Conservation (phyloP, 2,113 vertebrate species). For the Dunckerocampus dactyliophorus region DNA sequence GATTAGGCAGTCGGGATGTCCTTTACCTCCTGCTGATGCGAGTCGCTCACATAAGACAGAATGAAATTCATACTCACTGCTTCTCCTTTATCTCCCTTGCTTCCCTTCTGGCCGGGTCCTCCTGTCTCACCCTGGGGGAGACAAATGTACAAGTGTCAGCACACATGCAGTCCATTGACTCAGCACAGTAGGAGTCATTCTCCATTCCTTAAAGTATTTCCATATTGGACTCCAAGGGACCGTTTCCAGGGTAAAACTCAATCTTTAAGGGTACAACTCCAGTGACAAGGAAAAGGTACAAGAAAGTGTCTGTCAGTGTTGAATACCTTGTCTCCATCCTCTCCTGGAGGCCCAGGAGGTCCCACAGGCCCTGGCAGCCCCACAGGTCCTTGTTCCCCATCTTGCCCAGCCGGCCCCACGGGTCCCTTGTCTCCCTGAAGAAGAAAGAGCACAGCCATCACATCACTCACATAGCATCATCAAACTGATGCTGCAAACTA, state of each 20-base stretch:
- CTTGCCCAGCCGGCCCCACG: conserved; percentile 76
- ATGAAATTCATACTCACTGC: conserved; percentile 67
- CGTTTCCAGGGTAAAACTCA: no score
- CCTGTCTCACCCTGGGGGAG: conserved; percentile 81
- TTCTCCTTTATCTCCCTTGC: conserved; percentile 89
- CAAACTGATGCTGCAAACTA: conserved; percentile 2
- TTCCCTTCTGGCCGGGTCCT: conserved; percentile 84
- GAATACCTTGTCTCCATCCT: conserved; percentile 89
- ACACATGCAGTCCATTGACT: not conserved
- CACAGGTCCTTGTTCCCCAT: conserved; percentile 76
- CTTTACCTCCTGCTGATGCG: conserved; percentile 10
- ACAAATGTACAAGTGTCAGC: conserved; percentile 15
- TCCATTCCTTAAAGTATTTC: no score
- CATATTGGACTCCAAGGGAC: no score
- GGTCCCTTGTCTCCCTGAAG: conserved; percentile 84
- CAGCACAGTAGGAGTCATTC: not conserved
- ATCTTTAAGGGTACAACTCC: not conserved
- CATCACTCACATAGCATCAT: conserved; percentile 12
- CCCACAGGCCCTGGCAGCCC: conserved; percentile 79
- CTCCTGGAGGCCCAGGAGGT: conserved; percentile 77
- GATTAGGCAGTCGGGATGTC: conserved; percentile 18
- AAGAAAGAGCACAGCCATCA: conserved; percentile 26
- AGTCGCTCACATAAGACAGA: not conserved
- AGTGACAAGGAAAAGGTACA: not conserved
- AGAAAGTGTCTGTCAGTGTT: not conserved